Conservation (phyloP, 2,888 invertebrate species). For the Thumatha senex region DNA sequence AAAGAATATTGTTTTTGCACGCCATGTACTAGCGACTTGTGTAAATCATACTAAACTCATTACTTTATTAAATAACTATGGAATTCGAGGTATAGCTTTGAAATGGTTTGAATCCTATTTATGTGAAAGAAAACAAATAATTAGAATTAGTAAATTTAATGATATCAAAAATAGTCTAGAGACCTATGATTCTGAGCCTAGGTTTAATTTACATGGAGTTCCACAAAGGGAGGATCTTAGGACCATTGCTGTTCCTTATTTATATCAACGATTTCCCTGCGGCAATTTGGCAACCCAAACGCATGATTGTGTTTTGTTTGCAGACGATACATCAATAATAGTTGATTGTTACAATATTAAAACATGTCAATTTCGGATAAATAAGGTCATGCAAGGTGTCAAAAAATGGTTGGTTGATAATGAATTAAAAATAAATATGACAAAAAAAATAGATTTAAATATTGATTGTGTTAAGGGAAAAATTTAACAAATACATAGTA, state of each 20-base stretch:
- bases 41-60: too few relatives aligned
- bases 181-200: neutral
- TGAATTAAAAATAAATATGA: too few relatives aligned
- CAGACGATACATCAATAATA: neutral
- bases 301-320: neutral
- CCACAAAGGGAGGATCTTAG: too few relatives aligned
- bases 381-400: neutral
- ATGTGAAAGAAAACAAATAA: neutral
- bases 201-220: neutral
- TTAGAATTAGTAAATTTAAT: neutral
- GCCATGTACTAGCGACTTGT: too few relatives aligned
- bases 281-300: neutral
- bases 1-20: too few relatives aligned
- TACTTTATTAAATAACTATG: too few relatives aligned
- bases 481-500: too few relatives aligned
- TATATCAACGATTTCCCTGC: too few relatives aligned
- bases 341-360: neutral
- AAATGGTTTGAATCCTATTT: conserved; percentile 1
- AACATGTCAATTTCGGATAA: neutral
- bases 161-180: neutral
- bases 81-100: neutral
- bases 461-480: too few relatives aligned
- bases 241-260: too few relatives aligned
- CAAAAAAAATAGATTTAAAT: too few relatives aligned
- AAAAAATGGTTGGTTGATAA: too few relatives aligned